Evolutionary conservation across 2,888 invertebrate species (phyloP), one percentile per base, ranked within the genome.

Genomic region (Andrena dorsata): DNA sequence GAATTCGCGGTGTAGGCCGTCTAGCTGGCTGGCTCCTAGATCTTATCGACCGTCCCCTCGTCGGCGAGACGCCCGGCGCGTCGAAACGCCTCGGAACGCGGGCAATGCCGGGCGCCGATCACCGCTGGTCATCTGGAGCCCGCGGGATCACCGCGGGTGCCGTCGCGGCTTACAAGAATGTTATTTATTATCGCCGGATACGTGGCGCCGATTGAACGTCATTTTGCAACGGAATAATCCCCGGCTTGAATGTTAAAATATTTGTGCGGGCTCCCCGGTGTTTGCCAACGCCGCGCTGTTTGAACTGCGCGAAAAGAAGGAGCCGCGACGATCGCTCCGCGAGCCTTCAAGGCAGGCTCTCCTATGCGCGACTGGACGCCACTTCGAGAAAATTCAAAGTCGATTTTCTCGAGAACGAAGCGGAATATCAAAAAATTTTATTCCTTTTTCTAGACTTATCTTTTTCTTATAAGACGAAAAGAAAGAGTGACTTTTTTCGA

Each of bases 41-140:
- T 78, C 66, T 79, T 79, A 78, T 80, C 79, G 68, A 58, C 2
- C 6, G 28, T 56, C n/a, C 30, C 28, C 30, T 3, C 32, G 63
- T 78, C 78, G 76, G 32, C 78, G 68, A 79, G 68, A 76, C 77
- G 41, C n/a, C 23, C n/a, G 76, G 68, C 68, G 78, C 78, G 76
- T 53, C 78, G 26, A 63, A 56, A 47, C 23, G 30, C 51, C 51
- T 30, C 41, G 23, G 23, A 49, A 30, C 13, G 35, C n/a, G 26
- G 28, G 16, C 41, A 35, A 41, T 41, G 56, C 56, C 35, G 41
- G 28, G 35, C 69, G 56, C 5, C 35, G 20, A 32, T 56, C 61
- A 8, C 20, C 7, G 16, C n/a, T 16, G 60, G 6, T 2, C 51
- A 51, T 51, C 51, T 20, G n/a, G 2, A 51, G 2, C 20, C 8